Evolutionary conservation across 2,113 vertebrate species (phyloP).

Genomic region (Xerus inauris): DNA sequence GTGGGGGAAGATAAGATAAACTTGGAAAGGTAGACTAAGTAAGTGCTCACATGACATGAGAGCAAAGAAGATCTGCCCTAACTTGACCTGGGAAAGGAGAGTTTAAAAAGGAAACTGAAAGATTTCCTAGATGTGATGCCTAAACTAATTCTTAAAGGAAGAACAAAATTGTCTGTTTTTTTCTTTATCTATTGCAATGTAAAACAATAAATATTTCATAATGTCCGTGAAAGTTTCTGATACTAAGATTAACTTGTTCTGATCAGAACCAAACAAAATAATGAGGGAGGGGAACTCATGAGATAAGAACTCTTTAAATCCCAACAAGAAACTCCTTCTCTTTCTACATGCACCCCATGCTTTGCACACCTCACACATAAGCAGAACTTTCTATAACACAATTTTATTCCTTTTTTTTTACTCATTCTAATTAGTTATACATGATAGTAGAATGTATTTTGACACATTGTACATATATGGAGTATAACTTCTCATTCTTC

Average conservation of each 20-base stretch:
- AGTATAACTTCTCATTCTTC: too few relatives aligned
- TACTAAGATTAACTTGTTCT: background rate
- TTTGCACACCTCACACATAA: background rate
- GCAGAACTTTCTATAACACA: background rate
- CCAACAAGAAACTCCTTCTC: background rate
- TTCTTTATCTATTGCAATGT: background rate
- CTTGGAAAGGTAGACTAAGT: background rate
- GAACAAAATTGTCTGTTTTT: background rate
- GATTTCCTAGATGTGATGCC: background rate
- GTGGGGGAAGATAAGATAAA: background rate
- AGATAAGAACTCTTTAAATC: background rate
- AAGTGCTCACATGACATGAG: background rate
- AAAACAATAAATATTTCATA: background rate
- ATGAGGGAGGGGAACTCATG: background rate
- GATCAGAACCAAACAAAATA: background rate
- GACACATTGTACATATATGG: too few relatives aligned
- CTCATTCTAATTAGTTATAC: background rate
- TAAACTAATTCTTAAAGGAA: slow-evolving; percentile 14
- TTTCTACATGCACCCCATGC: background rate
- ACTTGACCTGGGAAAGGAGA: background rate
- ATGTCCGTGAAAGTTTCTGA: background rate
- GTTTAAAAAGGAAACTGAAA: background rate
- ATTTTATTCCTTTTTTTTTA: background rate
- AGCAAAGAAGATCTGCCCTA: background rate
- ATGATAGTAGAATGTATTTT: too few relatives aligned